A percentile compares a stretch with the other conserved stretches of the same genome.
phyloP scores from a whole-genome alignment of 2,797 vertebrate species.

The Eulemur rubriventer region DNA sequence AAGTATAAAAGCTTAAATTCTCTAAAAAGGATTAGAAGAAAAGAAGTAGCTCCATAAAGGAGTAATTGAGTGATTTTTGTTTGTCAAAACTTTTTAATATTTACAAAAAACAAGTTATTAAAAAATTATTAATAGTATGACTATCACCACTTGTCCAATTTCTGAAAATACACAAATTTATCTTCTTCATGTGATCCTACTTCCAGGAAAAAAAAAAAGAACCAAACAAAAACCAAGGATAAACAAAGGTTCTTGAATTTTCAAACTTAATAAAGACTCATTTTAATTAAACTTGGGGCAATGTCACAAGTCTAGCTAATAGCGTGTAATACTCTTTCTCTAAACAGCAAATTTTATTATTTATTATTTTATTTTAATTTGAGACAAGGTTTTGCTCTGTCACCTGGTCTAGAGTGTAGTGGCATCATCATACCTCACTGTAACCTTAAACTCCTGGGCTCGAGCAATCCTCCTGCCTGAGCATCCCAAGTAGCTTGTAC shows the following conservation, averaged over 20 bases:
- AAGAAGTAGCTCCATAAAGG: not conserved
- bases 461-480: no score
- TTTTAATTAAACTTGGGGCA: not conserved
- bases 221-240: not conserved
- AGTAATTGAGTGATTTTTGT: not conserved
- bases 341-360: not conserved
- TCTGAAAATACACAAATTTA: not conserved
- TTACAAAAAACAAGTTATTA: not conserved
- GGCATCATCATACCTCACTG: no score
- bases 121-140: not conserved
- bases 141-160: not conserved
- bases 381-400: no score
- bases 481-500: no score
- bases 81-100: not conserved
- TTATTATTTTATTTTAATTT: no score
- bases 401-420: no score
- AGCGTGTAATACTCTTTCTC: not conserved
- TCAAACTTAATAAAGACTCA: not conserved
- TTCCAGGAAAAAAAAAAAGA: not conserved
- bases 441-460: no score
- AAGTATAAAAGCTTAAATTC: not conserved
- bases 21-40: not conserved
- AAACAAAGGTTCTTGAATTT: not conserved
- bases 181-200: not conserved
- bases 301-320: not conserved